A percentile compares a stretch with the other conserved stretches of the same genome.
phyloP scores from a whole-genome alignment of 1,140 invertebrate species.

The Metaphire vulgaris region DNA sequence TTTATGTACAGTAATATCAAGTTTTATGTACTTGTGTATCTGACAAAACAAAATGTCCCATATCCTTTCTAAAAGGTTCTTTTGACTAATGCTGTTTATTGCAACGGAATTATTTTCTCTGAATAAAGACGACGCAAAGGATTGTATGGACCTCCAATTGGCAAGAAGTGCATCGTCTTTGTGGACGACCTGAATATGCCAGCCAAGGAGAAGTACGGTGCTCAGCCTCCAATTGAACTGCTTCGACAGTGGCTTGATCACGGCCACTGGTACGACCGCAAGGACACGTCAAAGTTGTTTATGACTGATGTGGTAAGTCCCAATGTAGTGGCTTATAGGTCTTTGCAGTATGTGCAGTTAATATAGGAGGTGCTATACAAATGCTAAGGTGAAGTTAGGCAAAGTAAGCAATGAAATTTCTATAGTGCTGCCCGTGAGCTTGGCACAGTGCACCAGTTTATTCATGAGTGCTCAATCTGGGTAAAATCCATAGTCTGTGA shows the following conservation, averaged over 20 bases:
- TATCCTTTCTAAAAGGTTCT: no score
- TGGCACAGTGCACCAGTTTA: no score
- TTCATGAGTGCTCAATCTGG: no score
- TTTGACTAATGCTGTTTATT: no score
- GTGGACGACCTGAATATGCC: conserved; percentile 55
- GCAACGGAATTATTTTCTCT: no score
- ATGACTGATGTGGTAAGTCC: conserved; percentile 58
- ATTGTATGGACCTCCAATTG: conserved; percentile 52
- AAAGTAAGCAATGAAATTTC: no score
- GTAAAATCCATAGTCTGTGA: no score
- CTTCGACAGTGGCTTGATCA: conserved; percentile 53
- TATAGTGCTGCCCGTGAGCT: no score
- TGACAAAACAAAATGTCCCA: no score
- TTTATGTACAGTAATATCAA: no score
- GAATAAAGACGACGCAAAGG: conserved; percentile 53
- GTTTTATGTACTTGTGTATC: no score
- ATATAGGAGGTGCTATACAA: background rate
- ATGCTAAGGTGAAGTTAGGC: no score
- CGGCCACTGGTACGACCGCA: conserved; percentile 52
- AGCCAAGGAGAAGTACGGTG: conserved; percentile 53
- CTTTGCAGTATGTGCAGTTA: background rate
- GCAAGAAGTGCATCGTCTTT: conserved; percentile 53
- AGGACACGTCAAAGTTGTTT: conserved; percentile 51
- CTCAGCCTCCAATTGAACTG: conserved; percentile 53
- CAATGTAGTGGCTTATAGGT: background rate